Conservation (phyloP, 2,113 vertebrate genomes). For the Varanus komodoensis region DNA sequence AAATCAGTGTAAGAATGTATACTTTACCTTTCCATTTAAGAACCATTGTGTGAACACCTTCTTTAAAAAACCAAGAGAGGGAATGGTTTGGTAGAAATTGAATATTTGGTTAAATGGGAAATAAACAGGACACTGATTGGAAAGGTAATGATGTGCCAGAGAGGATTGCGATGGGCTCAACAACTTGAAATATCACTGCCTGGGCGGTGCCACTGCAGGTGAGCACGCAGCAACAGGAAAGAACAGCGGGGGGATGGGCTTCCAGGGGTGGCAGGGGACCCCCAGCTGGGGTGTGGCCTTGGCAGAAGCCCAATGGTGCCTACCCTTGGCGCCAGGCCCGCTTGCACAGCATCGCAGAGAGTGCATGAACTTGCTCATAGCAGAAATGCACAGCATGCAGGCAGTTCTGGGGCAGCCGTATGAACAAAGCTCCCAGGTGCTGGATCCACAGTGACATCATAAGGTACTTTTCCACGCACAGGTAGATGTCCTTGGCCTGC, state of each 20-base stretch:
- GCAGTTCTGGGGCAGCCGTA: neutral
- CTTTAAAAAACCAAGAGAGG: no score
- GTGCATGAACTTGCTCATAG: no score
- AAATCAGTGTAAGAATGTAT: no score
- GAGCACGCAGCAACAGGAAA: neutral
- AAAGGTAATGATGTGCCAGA: no score
- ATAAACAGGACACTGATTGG: no score
- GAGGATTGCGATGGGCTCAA: no score
- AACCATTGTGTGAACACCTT: no score
- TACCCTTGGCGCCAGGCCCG: neutral
- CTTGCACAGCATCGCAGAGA: neutral
- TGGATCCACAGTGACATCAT: neutral
- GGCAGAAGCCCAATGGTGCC: neutral
- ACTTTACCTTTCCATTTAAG: no score
- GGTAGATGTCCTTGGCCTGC: neutral
- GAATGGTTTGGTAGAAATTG: no score
- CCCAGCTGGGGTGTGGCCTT: neutral
- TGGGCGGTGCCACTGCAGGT: neutral
- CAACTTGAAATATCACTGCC: no score
- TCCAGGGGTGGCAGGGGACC: no score
- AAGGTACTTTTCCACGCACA: neutral
- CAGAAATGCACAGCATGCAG: neutral
- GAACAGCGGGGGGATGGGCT: neutral
- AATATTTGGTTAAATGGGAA: no score
- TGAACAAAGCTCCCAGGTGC: neutral